Conservation (phyloP, 2,797 vertebrate species). For the Avahi laniger region DNA sequence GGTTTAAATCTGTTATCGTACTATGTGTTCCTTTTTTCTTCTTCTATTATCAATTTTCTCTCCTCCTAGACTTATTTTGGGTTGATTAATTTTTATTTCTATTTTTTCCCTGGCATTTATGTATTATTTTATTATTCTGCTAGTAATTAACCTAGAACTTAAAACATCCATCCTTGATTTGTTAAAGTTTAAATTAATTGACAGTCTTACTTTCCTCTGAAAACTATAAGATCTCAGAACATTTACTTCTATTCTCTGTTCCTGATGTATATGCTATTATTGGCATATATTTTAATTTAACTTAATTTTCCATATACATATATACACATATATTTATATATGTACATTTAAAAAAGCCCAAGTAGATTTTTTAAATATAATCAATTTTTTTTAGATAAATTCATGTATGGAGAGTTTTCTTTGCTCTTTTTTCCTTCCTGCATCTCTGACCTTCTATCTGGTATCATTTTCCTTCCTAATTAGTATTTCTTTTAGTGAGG, state of each 20-base stretch:
- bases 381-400: not conserved
- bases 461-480: not conserved
- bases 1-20: not conserved
- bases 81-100: not conserved
- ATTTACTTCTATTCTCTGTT: not conserved
- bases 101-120: not conserved
- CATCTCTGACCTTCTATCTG: not conserved
- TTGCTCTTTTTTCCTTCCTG: not conserved
- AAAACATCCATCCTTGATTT: not conserved
- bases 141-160: constrained; percentile 7
- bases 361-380: not conserved
- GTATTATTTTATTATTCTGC: not conserved
- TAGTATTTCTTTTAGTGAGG: not conserved
- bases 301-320: not conserved
- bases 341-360: not conserved
- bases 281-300: not conserved
- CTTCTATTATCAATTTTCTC: not conserved
- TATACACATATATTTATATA: not conserved
- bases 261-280: not conserved
- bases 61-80: not conserved
- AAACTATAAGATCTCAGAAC: not conserved
- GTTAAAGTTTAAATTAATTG: not conserved
- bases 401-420: not conserved
- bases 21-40: not conserved
- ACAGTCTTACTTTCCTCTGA: not conserved